These are phyloP conservation scores for Pyrgilauda ruficollis DNA, from an alignment of 2,113 vertebrate species.

Conservation along the genomic window DNA sequence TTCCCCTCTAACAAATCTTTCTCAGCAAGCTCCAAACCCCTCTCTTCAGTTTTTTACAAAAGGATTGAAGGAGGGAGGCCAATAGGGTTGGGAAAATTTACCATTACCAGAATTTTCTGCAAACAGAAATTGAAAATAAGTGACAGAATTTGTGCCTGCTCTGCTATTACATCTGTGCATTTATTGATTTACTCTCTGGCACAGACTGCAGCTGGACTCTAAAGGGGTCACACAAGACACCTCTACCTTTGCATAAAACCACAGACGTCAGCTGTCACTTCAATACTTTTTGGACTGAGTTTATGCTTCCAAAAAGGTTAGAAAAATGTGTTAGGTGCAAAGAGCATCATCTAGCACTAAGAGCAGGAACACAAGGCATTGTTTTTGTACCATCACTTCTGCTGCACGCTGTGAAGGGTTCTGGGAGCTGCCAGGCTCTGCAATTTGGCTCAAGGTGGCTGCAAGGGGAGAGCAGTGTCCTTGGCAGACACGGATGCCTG, in stretches of 20 bases:
- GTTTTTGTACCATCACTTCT: not conserved
- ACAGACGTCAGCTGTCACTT: not conserved
- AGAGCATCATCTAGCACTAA: not conserved
- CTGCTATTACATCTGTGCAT: not conserved
- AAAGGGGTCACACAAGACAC: not conserved
- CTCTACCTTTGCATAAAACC: not conserved
- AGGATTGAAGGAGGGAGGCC: not conserved
- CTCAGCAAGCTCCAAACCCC: not conserved
- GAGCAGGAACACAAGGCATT: not conserved
- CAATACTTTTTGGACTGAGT: not conserved
- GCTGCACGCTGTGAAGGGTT: not conserved
- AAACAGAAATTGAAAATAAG: not conserved
- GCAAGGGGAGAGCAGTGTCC: not conserved
- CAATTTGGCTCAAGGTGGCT: not conserved
- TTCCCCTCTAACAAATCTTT: not conserved
- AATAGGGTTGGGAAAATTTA: not conserved
- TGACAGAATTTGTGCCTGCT: not conserved
- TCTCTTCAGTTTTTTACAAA: not conserved
- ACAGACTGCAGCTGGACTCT: not conserved
- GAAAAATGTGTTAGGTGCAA: not conserved
- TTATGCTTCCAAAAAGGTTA: not conserved
- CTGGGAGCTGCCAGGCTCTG: not conserved
- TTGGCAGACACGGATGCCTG: not conserved
- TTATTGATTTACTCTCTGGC: not conserved
- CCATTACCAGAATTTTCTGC: not conserved